Evolutionary conservation across 2,888 invertebrate species (phyloP).

Genomic region (Crioceris asparagi): DNA sequence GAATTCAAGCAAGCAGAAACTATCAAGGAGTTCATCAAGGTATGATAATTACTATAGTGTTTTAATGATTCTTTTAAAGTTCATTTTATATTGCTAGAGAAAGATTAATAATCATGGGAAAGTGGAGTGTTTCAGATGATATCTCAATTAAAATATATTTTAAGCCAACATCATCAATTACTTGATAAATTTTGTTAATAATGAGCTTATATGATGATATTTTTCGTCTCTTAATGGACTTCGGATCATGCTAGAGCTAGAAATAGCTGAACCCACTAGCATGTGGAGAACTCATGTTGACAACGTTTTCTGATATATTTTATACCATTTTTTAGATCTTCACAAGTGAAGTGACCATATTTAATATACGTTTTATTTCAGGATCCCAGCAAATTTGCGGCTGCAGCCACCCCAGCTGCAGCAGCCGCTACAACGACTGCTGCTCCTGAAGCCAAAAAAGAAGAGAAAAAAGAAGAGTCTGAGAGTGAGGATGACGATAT

Average conservation of each 20-base stretch:
- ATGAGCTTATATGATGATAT: slow-evolving; percentile 24
- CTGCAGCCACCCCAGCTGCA: slow-evolving; percentile 46
- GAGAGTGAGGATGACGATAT: slow-evolving; percentile 89
- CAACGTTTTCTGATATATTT: slow-evolving; percentile 24
- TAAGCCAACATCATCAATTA: too few relatives aligned
- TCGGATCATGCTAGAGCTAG: slow-evolving; percentile 34
- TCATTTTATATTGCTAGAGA: too few relatives aligned
- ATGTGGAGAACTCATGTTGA: slow-evolving; percentile 22
- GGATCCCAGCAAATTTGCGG: slow-evolving; percentile 92
- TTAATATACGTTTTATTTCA: slow-evolving; percentile 34
- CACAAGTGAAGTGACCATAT: too few relatives aligned
- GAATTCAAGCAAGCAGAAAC: slow-evolving; percentile 90
- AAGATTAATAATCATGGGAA: too few relatives aligned
- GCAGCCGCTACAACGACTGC: slow-evolving; percentile 52
- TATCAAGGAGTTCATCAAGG: slow-evolving; percentile 86
- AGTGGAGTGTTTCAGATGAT: too few relatives aligned
- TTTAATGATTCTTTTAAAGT: too few relatives aligned
- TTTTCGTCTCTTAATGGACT: slow-evolving; percentile 32
- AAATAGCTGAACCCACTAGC: slow-evolving; percentile 30
- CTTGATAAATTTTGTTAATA: too few relatives aligned
- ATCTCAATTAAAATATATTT: too few relatives aligned
- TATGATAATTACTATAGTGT: too few relatives aligned
- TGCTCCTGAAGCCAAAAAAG: slow-evolving; percentile 57
- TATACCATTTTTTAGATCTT: too few relatives aligned
- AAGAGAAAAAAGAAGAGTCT: slow-evolving; percentile 71